These are phyloP conservation scores for Oophaga pumilio DNA, from an alignment of 2,113 vertebrate species.

Conservation along the genomic window DNA sequence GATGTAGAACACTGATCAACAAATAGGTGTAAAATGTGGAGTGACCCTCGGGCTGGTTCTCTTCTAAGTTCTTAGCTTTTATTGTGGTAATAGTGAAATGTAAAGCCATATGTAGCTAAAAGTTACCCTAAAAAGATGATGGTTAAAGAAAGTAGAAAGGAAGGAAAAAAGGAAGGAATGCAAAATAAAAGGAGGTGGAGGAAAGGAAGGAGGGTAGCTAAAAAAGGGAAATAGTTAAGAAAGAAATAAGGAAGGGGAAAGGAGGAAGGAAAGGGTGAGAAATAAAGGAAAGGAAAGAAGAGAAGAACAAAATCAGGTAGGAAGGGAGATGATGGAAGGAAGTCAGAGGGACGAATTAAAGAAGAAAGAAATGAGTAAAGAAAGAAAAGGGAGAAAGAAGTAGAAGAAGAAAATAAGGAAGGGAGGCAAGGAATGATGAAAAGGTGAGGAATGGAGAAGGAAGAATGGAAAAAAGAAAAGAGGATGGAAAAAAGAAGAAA, in stretches of 20 bases:
- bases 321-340: not conserved
- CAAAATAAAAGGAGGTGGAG: not conserved
- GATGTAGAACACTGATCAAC: too few relatives aligned
- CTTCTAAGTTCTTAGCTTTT: not conserved
- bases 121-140: not conserved
- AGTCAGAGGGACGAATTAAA: not conserved
- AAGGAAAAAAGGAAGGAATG: not conserved
- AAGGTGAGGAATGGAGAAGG: not conserved
- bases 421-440: too few relatives aligned
- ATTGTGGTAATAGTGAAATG: not conserved
- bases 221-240: not conserved
- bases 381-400: not conserved
- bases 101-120: not conserved
- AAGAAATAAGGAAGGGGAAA: not conserved
- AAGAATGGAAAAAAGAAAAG: not conserved
- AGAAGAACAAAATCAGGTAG: not conserved
- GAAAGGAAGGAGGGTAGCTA: not conserved
- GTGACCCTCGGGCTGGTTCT: too few relatives aligned
- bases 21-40: too few relatives aligned
- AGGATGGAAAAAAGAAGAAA: not conserved
- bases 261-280: not conserved
- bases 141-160: not conserved
- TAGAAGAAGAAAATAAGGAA: not conserved
- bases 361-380: not conserved
- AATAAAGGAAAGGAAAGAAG: not conserved